These are phyloP conservation scores for Torymus aiolomorphi DNA, from an alignment of 2,888 invertebrate species.

Conservation along the genomic window DNA sequence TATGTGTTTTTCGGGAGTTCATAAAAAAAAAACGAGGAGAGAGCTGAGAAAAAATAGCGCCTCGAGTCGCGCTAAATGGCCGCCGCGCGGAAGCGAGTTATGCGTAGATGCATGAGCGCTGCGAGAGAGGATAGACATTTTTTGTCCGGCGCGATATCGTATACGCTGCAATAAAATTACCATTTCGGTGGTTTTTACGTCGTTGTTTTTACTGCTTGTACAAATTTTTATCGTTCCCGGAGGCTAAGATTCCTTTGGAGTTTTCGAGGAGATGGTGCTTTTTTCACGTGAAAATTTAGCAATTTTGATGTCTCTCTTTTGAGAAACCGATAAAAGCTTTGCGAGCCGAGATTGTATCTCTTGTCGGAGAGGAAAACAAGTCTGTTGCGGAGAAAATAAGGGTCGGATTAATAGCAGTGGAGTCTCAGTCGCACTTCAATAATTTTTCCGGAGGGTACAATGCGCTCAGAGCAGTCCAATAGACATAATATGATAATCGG, in stretches of 20 bases:
- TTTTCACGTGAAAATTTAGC: constrained; percentile 7
- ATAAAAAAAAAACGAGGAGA: constrained; percentile 20
- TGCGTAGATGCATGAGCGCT: constrained; percentile 22
- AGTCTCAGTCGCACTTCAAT: too few species aligned
- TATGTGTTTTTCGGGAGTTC: constrained; percentile 15
- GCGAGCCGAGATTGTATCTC: not conserved
- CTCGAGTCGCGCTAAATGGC: constrained; percentile 2
- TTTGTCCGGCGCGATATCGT: not conserved
- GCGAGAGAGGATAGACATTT: not conserved
- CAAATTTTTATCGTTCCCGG: constrained; percentile 42
- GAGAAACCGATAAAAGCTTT: not conserved
- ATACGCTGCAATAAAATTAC: constrained; percentile 36
- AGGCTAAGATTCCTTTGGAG: not conserved
- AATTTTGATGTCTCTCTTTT: not conserved
- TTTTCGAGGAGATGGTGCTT: not conserved
- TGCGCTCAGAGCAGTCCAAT: constrained; percentile 66
- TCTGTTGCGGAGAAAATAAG: not conserved
- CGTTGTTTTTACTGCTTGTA: constrained; percentile 1
- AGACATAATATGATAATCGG: constrained; percentile 74
- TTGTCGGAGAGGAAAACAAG: not conserved
- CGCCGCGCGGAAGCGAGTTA: constrained; percentile 10
- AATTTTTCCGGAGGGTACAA: too few species aligned
- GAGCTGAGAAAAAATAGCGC: constrained; percentile 21
- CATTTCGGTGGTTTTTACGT: constrained; percentile 27
- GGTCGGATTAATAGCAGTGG: not conserved